Evolutionary conservation across 2,888 invertebrate genomes (phyloP).

Genomic region (Chrysolina americana): DNA sequence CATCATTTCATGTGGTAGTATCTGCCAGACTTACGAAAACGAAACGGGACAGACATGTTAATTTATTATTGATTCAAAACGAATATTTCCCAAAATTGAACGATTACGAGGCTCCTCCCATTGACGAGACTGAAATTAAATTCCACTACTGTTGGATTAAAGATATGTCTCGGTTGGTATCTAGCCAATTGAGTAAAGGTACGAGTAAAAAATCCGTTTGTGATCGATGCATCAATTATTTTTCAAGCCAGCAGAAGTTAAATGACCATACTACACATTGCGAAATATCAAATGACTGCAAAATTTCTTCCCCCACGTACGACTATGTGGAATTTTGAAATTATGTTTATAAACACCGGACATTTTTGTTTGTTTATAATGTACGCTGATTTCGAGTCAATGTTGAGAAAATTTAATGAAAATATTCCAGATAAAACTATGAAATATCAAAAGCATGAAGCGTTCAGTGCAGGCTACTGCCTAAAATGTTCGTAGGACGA

Average conservation of each 20-base stretch:
- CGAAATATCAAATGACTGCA: constrained; percentile 20
- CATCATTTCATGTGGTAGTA: too few relatives aligned
- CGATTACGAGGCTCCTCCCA: too few relatives aligned
- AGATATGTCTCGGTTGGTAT: too few relatives aligned
- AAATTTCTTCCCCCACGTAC: constrained; percentile 26
- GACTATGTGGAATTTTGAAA: constrained; percentile 26
- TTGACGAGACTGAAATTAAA: too few relatives aligned
- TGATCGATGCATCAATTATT: background rate
- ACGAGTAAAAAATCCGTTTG: too few relatives aligned
- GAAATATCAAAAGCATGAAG: constrained; percentile 15
- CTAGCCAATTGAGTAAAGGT: too few relatives aligned
- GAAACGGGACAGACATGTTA: too few relatives aligned
- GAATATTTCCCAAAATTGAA: too few relatives aligned
- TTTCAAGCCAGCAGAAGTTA: constrained; percentile 8
- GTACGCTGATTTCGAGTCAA: constrained; percentile 22
- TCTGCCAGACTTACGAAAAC: too few relatives aligned
- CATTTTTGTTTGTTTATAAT: constrained; percentile 23
- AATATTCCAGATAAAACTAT: background rate
- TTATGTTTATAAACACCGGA: constrained; percentile 22
- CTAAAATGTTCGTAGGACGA: constrained; percentile 55
- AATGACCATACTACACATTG: background rate
- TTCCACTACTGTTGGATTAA: too few relatives aligned
- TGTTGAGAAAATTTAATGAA: background rate
- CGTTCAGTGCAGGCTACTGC: constrained; percentile 52
- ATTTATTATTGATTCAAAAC: too few relatives aligned